Conservation (phyloP, 2,113 vertebrate genomes). For the Proteles cristata region DNA sequence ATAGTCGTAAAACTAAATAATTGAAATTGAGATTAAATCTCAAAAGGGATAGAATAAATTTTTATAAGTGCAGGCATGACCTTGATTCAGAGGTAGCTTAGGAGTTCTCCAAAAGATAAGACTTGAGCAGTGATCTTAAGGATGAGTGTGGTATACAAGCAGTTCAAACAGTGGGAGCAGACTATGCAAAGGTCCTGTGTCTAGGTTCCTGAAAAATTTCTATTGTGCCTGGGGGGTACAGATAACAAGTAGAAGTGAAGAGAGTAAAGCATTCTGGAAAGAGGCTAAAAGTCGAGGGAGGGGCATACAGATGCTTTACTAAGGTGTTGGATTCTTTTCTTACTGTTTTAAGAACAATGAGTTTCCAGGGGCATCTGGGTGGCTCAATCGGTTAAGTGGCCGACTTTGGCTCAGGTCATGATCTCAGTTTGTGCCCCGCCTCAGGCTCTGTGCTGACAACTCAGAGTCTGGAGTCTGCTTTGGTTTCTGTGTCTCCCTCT, state of each 20-base stretch:
- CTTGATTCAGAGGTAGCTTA: background rate
- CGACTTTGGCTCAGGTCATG: too few species aligned
- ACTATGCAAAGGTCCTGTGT: background rate
- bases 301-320: background rate
- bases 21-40: background rate
- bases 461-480: too few species aligned
- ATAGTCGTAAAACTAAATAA: background rate
- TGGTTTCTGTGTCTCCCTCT: too few species aligned
- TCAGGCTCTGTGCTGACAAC: too few species aligned
- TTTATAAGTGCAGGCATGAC: background rate
- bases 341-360: background rate
- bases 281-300: background rate
- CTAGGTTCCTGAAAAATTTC: background rate
- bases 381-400: too few species aligned
- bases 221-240: background rate
- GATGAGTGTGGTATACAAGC: background rate
- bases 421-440: too few species aligned
- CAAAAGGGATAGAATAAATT: background rate
- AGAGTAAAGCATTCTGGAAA: background rate
- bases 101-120: background rate
- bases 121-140: background rate
- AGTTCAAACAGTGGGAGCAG: too few species aligned
- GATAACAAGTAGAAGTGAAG: background rate
- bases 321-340: background rate
- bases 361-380: background rate